Conservation (phyloP, 2,797 vertebrate species). For the Peromyscus attwateri region DNA sequence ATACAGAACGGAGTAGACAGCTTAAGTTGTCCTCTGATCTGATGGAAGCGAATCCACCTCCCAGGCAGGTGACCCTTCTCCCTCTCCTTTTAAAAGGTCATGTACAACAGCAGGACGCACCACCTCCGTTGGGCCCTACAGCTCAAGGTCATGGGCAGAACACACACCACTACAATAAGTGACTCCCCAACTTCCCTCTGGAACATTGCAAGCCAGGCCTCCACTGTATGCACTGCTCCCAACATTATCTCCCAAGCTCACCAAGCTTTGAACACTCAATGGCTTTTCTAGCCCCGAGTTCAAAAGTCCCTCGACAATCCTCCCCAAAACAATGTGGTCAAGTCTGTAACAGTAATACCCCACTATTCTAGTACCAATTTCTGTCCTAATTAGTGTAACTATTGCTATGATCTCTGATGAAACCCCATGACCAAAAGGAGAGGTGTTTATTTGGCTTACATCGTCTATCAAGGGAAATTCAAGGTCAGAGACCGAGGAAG, state of each 20-base stretch:
- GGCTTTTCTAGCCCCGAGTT: background rate
- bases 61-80: no score
- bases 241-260: no score
- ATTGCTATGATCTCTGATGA: background rate
- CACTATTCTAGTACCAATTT: background rate
- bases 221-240: background rate
- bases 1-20: no score
- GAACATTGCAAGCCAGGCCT: background rate
- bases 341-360: background rate
- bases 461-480: background rate
- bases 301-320: background rate
- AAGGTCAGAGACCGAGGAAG: background rate
- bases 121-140: no score
- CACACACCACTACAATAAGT: no score
- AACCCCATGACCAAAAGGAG: background rate
- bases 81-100: no score
- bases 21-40: no score
- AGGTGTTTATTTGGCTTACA: background rate
- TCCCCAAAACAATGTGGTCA: background rate
- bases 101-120: no score
- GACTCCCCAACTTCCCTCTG: background rate
- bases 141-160: no score
- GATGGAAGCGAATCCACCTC: no score
- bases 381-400: background rate
- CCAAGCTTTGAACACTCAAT: background rate